These are phyloP conservation scores for Achroia grisella DNA, from an alignment of 1,140 invertebrate species.

Conservation along the genomic window DNA sequence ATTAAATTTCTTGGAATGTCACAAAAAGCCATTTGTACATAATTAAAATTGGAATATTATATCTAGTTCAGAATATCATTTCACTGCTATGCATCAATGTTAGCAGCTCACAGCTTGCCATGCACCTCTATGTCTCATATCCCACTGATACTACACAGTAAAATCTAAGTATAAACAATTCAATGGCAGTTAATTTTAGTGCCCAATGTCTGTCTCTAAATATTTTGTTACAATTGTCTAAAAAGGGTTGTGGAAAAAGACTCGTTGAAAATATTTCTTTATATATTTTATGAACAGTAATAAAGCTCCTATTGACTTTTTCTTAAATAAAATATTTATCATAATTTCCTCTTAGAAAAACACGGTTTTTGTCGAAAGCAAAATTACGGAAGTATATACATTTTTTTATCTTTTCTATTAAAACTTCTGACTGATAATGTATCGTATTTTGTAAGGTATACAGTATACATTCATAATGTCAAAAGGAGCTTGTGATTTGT, in stretches of 20 bases:
- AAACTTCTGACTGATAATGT: no score
- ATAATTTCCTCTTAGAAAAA: background rate
- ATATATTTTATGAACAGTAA: conserved; percentile 12
- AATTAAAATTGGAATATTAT: background rate
- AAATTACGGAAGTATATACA: no score
- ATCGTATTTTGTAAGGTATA: no score
- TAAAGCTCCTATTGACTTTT: conserved; percentile 28
- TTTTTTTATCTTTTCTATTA: no score
- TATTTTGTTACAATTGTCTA: no score
- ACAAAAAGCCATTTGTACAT: conserved; percentile 2
- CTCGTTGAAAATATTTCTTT: conserved; percentile 18
- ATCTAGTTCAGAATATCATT: conserved; percentile 3
- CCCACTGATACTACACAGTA: conserved; percentile 9
- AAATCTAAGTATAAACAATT: conserved; percentile 2
- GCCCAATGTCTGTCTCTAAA: background rate
- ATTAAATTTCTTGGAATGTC: background rate
- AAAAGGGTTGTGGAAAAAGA: conserved; percentile 67
- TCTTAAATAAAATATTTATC: conserved; percentile 3
- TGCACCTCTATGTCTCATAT: conserved; percentile 33
- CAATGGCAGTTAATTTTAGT: background rate
- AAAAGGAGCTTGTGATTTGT: conserved; percentile 15
- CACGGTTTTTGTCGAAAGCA: no score
- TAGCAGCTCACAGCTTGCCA: conserved; percentile 30
- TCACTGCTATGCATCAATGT: conserved; percentile 38
- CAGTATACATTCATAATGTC: background rate